These are phyloP conservation scores for Physocephala rufipes DNA, from an alignment of 2,888 invertebrate species.

Conservation along the genomic window DNA sequence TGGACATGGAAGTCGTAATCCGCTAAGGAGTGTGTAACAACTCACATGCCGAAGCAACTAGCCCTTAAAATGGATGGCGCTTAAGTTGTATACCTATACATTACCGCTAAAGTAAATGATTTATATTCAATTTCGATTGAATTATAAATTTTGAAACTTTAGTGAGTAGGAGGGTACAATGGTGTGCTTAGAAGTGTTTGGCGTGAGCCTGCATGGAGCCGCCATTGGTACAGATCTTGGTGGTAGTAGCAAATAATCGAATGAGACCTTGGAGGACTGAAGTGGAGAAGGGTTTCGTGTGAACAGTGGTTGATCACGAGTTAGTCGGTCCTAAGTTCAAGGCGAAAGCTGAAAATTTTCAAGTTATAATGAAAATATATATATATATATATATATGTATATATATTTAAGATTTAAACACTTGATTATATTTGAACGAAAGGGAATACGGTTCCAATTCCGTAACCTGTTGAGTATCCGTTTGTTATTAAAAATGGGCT, in stretches of 20 bases:
- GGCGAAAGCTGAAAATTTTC: slow-evolving; percentile 67
- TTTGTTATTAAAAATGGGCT: slow-evolving; percentile 63
- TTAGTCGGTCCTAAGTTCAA: slow-evolving; percentile 71
- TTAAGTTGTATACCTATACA: slow-evolving; percentile 69
- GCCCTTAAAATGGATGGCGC: slow-evolving; percentile 76
- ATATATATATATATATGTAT: slow-evolving; percentile 32
- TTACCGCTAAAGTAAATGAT: slow-evolving; percentile 46
- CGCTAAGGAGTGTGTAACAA: slow-evolving; percentile 69
- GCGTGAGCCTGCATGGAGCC: slow-evolving; percentile 68
- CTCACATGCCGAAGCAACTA: slow-evolving; percentile 73
- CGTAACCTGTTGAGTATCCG: slow-evolving; percentile 58
- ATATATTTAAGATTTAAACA: slow-evolving; percentile 29
- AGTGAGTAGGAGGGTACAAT: slow-evolving; percentile 71
- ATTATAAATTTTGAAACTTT: slow-evolving; percentile 64
- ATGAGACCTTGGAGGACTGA: slow-evolving; percentile 71
- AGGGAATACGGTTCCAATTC: slow-evolving; percentile 71
- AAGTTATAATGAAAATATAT: slow-evolving; percentile 31
- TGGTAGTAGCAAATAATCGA: slow-evolving; percentile 71
- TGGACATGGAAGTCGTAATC: slow-evolving; percentile 81
- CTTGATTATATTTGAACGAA: slow-evolving; percentile 59
- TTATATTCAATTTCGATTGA: slow-evolving; percentile 26
- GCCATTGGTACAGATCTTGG: slow-evolving; percentile 64
- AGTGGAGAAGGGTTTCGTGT: slow-evolving; percentile 73
- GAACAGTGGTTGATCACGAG: slow-evolving; percentile 71
- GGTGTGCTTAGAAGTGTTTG: slow-evolving; percentile 72